phyloP scores from a whole-genome alignment of 2,113 vertebrate genomes.

The Tricholaema leucomelas region DNA sequence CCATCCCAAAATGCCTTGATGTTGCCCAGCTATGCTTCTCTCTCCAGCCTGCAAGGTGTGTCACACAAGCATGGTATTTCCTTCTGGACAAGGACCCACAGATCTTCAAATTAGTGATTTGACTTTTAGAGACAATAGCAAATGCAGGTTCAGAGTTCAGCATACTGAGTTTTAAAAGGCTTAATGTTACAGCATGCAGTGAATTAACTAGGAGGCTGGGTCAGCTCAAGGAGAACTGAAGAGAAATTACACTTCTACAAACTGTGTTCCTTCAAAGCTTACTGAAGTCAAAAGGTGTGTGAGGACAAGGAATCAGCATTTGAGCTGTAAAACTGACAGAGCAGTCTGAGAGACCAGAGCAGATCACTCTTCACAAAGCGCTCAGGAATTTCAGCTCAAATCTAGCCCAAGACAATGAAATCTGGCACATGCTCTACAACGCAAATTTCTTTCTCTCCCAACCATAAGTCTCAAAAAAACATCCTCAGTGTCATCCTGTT shows the following conservation, averaged over 20 bases:
- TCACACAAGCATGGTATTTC: background rate
- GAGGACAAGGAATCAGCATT: background rate
- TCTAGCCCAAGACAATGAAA: conserved; percentile 2
- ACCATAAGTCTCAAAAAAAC: background rate
- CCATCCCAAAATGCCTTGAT: background rate
- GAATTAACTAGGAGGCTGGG: conserved; percentile 21
- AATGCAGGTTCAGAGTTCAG: conserved; percentile 5
- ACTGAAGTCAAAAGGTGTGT: conserved; percentile 6
- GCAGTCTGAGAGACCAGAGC: background rate
- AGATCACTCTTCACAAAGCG: background rate
- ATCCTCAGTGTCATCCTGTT: background rate
- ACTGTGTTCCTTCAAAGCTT: conserved; percentile 7
- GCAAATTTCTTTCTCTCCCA: background rate
- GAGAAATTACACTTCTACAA: conserved; percentile 14
- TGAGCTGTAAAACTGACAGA: background rate
- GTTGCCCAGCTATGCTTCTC: background rate
- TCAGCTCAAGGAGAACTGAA: background rate
- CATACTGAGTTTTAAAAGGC: background rate
- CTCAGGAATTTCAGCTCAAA: background rate
- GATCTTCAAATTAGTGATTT: conserved; percentile 40
- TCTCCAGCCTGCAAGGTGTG: background rate
- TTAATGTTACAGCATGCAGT: background rate
- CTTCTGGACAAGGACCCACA: background rate
- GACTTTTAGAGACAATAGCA: conserved; percentile 3
- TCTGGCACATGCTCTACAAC: background rate